These are phyloP conservation scores for Eristalinus sepulchralis DNA, from an alignment of 2,888 invertebrate species.

Conservation along the genomic window DNA sequence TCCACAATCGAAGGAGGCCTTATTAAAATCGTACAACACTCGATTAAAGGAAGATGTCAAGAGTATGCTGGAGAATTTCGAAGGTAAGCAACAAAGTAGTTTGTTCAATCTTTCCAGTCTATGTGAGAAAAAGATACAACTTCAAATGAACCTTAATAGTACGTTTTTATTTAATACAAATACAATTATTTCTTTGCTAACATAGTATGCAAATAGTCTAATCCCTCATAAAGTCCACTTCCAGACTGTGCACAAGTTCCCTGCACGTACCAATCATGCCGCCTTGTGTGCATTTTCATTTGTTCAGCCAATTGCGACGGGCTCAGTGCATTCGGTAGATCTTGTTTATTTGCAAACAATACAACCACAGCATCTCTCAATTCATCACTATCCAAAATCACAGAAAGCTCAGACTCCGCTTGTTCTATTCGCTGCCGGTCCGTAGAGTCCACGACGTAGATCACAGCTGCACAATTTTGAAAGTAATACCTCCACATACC, in stretches of 20 bases:
- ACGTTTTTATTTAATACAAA: background rate
- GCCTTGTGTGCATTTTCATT: slow-evolving; percentile 69
- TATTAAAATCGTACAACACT: slow-evolving; percentile 96
- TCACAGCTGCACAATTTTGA: slow-evolving; percentile 74
- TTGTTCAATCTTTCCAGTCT: background rate
- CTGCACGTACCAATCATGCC: slow-evolving; percentile 73
- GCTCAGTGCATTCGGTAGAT: slow-evolving; percentile 74
- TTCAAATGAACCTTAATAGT: background rate
- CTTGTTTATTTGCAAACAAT: slow-evolving; percentile 77
- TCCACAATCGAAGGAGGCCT: slow-evolving; percentile 96
- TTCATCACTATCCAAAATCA: slow-evolving; percentile 73
- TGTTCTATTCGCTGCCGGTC: slow-evolving; percentile 73
- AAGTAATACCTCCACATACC: slow-evolving; percentile 77
- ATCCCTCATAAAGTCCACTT: slow-evolving; percentile 72
- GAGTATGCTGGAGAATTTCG: slow-evolving; percentile 98
- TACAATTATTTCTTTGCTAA: slow-evolving; percentile 58
- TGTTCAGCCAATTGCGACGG: slow-evolving; percentile 70
- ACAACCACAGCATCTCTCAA: slow-evolving; percentile 74
- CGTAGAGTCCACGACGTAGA: slow-evolving; percentile 76
- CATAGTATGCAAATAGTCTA: slow-evolving; percentile 72
- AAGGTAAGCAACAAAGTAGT: slow-evolving; percentile 84
- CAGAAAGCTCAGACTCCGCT: slow-evolving; percentile 74
- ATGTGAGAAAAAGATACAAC: background rate
- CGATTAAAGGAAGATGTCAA: slow-evolving; percentile 97
- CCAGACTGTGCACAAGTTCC: slow-evolving; percentile 72